Base-by-base conservation (phyloP, 2,888 invertebrate genomes). In the Pyrrhosoma nymphula region DNA sequence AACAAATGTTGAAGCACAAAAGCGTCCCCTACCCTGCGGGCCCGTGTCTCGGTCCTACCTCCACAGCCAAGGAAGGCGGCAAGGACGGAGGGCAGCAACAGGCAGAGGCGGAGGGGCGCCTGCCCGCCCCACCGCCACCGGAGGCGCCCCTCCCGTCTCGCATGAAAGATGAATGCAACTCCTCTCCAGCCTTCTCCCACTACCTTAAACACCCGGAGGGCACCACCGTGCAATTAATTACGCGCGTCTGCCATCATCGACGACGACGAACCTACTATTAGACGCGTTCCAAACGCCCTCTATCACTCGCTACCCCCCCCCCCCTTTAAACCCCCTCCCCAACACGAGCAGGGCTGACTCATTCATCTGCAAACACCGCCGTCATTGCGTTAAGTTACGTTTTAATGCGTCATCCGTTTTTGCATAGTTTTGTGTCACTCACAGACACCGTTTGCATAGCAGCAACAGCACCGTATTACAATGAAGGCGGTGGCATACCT, bases 141-240 rank as follows among this genome's bases (percentile, higher is more conserved):
- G 16, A 12, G 16, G 16, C 63, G 35, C 63, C 39, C 75, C 47
- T 20, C 75, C 63, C 30, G 39, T 60, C 8, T 39, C 69, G 69
- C 69, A 93, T 93, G 93, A 93, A 93, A 93, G 69, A 93, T 93
- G 75, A 69, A 93, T 93, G 93, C 93, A 93, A 47, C 82, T 26
- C 82, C 82, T 12, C 26, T 14, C 16, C 10, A 8, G 12, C 69
- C 35, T 0, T n/a, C 69, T 69, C 69, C 69, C 69, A n/a, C 35
- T 12, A 2, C 82, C 82, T n/a, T 18, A 35, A 20, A 60, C 82
- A 16, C 16, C 82, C 93, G 18, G 35, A 39, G n/a, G 63, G 69
- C 93, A 39, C 39, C n/a, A 69, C 63, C 69, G 26, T n/a, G 93
- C 93, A 93, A 93, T 93, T 93, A 93, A 93, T 93, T 93, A 93